These are phyloP conservation scores for Sycophaga agraensis DNA, from an alignment of 1,140 invertebrate genomes.

Conservation along the genomic window DNA sequence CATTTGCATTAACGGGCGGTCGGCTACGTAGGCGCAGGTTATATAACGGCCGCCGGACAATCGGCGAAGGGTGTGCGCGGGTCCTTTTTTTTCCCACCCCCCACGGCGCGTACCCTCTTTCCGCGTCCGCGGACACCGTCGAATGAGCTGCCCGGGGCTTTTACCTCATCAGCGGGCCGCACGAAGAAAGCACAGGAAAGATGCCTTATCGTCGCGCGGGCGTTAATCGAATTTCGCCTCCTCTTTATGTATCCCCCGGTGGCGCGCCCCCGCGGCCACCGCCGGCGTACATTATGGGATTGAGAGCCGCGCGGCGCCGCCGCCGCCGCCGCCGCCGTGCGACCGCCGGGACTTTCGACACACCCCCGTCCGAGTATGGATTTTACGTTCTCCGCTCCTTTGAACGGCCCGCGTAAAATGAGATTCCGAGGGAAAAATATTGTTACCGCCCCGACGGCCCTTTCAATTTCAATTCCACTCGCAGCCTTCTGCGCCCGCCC, in stretches of 20 bases:
- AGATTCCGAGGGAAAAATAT: no score
- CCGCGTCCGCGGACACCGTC: not conserved
- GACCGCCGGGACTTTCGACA: no score
- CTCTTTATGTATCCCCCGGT: constrained; percentile 16
- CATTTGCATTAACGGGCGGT: not conserved
- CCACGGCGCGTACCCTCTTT: no score
- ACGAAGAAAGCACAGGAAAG: constrained; percentile 29
- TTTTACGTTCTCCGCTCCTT: constrained; percentile 5
- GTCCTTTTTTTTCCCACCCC: not conserved
- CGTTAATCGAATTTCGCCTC: constrained; percentile 28
- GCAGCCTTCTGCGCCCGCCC: no score
- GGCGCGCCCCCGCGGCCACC: no score
- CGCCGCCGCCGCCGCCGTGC: no score
- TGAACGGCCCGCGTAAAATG: constrained; percentile 11
- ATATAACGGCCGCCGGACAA: not conserved
- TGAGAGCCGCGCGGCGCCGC: not conserved
- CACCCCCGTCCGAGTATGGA: constrained; percentile 8
- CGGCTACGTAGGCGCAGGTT: no score
- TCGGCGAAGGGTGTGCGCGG: no score
- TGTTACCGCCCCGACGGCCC: no score
- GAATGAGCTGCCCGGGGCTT: constrained; percentile 8
- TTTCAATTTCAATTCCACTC: no score
- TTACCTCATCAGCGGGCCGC: constrained; percentile 13
- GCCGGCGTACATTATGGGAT: constrained; percentile 11
- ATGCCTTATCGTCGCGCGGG: constrained; percentile 22